These are phyloP conservation scores for Holothuria scabra DNA, from an alignment of 53 echinoderm and acorn worm genomes.

Conservation along the genomic window DNA sequence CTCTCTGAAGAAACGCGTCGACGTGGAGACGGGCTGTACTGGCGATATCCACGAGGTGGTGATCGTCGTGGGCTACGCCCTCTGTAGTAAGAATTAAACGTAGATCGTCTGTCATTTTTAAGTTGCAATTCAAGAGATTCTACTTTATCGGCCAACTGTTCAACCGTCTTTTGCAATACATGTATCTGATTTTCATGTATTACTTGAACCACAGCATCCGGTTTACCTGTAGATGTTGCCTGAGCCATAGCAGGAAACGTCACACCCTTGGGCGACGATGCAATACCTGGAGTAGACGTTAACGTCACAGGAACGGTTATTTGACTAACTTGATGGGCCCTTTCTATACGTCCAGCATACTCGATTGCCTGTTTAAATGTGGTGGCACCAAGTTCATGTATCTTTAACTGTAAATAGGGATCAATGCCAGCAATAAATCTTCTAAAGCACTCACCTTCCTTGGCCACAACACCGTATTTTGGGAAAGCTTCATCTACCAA, in stretches of 20 bases:
- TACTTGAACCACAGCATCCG: neutral
- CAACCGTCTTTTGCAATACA: neutral
- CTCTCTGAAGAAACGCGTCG: neutral
- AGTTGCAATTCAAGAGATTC: neutral
- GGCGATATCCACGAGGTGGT: neutral
- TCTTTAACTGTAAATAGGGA: conserved; percentile 53
- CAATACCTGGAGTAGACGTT: neutral
- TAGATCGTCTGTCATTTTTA: neutral
- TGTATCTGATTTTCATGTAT: neutral
- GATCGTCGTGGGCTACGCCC: neutral
- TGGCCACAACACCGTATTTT: conserved; percentile 30
- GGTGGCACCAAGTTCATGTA: conserved; percentile 62
- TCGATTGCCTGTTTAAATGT: conserved; percentile 35
- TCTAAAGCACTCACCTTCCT: conserved; percentile 57
- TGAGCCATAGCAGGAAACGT: neutral
- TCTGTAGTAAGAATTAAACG: neutral
- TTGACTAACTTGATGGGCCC: conserved; percentile 27
- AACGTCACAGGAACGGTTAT: no score
- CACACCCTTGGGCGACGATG: neutral
- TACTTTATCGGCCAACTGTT: neutral
- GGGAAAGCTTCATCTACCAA: conserved; percentile 56
- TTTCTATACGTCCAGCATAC: conserved; percentile 49
- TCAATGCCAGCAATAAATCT: conserved; percentile 64
- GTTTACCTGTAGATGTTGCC: neutral
- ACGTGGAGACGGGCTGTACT: conserved; percentile 6